Percentiles rank a stretch among this genome's conserved stretches.
Evolutionary conservation across 1,140 invertebrate genomes (phyloP).

Genomic region (Oryzaephilus surinamensis): DNA sequence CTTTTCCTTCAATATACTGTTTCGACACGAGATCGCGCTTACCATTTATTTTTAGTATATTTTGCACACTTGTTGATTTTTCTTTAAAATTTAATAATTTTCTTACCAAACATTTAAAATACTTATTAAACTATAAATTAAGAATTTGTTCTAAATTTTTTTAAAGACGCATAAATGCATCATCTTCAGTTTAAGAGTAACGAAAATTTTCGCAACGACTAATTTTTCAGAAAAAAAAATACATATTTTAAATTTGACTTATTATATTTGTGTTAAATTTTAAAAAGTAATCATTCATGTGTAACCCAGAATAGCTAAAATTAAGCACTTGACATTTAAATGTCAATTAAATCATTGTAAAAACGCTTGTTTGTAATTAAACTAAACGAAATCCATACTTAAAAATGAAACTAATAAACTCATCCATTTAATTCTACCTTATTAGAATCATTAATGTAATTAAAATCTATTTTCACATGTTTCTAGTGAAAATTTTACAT

Average conservation of each 20-base stretch:
- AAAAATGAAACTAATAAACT: constrained; percentile 6
- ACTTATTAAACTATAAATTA: background rate
- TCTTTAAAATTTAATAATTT: too few relatives aligned
- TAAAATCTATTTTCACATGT: constrained; percentile 2
- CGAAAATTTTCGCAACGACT: constrained; percentile 1
- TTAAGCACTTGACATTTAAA: too few relatives aligned
- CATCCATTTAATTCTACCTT: constrained; percentile 7
- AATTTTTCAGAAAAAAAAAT: background rate
- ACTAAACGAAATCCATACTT: too few relatives aligned
- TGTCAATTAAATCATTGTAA: too few relatives aligned
- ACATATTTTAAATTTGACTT: background rate
- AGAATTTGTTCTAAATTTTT: background rate
- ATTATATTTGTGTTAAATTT: constrained; percentile 3
- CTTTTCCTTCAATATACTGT: too few relatives aligned
- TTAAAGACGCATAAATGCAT: background rate
- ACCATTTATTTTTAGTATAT: constrained; percentile 7
- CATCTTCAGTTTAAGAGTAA: background rate
- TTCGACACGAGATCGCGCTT: too few relatives aligned
- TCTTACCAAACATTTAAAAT: background rate
- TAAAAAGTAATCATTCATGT: constrained; percentile 3
- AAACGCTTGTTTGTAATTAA: too few relatives aligned
- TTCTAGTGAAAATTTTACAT: constrained; percentile 4
- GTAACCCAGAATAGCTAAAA: constrained; percentile 4
- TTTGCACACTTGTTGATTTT: too few relatives aligned
- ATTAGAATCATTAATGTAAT: constrained; percentile 1